Evolutionary conservation across 2,888 invertebrate genomes (phyloP).

Genomic region (Polylopha cassiicola): DNA sequence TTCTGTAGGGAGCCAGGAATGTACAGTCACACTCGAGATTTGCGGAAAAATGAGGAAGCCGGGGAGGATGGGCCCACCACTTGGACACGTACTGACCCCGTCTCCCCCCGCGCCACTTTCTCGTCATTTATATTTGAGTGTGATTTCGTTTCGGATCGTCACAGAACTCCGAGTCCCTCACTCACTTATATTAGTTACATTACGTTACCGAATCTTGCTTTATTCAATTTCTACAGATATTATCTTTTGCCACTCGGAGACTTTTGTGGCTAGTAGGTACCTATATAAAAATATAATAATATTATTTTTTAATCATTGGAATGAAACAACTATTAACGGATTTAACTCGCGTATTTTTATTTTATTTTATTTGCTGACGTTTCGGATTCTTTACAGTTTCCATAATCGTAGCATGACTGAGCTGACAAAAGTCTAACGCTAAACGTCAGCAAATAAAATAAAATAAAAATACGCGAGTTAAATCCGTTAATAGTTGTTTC

Average conservation of each 20-base stretch:
- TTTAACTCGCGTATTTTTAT: no score
- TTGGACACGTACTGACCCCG: constrained; percentile 62
- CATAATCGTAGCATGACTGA: no score
- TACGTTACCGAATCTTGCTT: constrained; percentile 61
- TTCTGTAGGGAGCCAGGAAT: constrained; percentile 46
- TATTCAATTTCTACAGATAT: constrained; percentile 61
- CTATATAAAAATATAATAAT: constrained; percentile 3
- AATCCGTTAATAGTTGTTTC: no score
- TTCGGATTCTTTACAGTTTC: no score
- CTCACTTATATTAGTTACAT: constrained; percentile 65
- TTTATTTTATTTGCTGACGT: no score
- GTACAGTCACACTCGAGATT: constrained; percentile 63
- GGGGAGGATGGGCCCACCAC: constrained; percentile 44
- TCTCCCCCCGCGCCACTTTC: constrained; percentile 54
- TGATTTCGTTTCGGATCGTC: constrained; percentile 69
- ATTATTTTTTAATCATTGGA: no score
- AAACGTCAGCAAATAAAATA: no score
- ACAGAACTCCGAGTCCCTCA: constrained; percentile 51
- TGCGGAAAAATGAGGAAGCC: constrained; percentile 47
- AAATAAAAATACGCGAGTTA: no score
- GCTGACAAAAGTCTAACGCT: no score
- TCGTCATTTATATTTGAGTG: constrained; percentile 73
- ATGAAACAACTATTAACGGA: no score
- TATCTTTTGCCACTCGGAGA: constrained; percentile 58
- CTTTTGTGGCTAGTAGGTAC: constrained; percentile 36